Conservation (phyloP, 2,113 vertebrate genomes). For the Plectropomus leopardus region DNA sequence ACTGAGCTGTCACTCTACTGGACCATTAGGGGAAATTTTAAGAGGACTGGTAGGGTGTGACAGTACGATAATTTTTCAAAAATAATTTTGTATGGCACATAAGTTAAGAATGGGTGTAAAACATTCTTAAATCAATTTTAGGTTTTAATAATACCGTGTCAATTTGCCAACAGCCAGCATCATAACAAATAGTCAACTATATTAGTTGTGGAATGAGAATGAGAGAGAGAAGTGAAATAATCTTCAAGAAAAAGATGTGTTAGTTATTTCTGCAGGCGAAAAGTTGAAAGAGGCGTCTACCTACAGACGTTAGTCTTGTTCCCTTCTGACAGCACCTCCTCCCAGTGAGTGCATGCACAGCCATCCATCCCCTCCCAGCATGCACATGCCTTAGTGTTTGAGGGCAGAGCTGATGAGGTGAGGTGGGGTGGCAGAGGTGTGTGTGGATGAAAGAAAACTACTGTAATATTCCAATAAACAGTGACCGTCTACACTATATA, state of each 20-base stretch:
- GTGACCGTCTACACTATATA: background rate
- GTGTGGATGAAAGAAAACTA: conserved; percentile 12
- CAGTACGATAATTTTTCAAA: background rate
- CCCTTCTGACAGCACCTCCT: conserved; percentile 11
- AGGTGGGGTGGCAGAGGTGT: conserved; percentile 41
- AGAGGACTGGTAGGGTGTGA: too few relatives aligned
- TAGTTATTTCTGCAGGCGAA: conserved; percentile 30
- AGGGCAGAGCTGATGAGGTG: conserved; percentile 48
- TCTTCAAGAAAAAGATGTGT: conserved; percentile 1
- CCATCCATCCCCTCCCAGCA: conserved; percentile 36
- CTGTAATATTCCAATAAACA: conserved; percentile 19
- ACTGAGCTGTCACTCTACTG: background rate
- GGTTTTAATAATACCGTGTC: background rate
- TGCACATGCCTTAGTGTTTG: conserved; percentile 38
- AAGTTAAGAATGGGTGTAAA: background rate
- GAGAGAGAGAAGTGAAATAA: background rate
- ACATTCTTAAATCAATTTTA: background rate
- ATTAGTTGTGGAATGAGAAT: background rate
- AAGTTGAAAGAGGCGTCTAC: conserved; percentile 21
- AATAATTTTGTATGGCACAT: background rate
- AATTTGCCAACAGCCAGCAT: background rate
- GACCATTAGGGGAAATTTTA: background rate
- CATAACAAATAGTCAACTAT: too few relatives aligned
- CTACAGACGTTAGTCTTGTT: conserved; percentile 41
- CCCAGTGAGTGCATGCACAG: conserved; percentile 33